Evolutionary conservation across 2,888 invertebrate genomes (phyloP).

Genomic region (Galeopsomyia nigrocyanea): DNA sequence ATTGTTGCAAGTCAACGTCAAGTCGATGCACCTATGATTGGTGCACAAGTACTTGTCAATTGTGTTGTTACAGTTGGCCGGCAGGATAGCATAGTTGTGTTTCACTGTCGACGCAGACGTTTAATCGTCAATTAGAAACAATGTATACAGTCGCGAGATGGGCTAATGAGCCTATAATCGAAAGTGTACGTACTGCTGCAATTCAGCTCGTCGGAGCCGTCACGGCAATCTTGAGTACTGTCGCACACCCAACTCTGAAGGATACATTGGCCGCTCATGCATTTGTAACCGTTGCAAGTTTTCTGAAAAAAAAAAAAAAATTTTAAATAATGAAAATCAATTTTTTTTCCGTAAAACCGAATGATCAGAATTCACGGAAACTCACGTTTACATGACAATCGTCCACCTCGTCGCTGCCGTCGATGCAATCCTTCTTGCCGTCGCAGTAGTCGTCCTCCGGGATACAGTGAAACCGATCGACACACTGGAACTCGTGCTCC

Average conservation of each 20-base stretch:
- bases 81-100: neutral
- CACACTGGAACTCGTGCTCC: slow-evolving; percentile 57
- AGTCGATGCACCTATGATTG: slow-evolving; percentile 71
- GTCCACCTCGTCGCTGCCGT: slow-evolving; percentile 67
- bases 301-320: slow-evolving; percentile 48
- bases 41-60: slow-evolving; percentile 70
- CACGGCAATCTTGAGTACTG: slow-evolving; percentile 72
- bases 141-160: neutral
- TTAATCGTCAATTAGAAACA: no score
- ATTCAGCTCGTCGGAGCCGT: slow-evolving; percentile 78
- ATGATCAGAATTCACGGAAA: neutral
- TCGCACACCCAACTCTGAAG: slow-evolving; percentile 72
- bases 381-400: slow-evolving; percentile 59
- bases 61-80: slow-evolving; percentile 31
- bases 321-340: neutral
- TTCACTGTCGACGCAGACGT: slow-evolving; percentile 12
- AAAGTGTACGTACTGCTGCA: slow-evolving; percentile 58
- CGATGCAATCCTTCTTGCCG: slow-evolving; percentile 64
- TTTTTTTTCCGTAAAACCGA: no score
- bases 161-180: slow-evolving; percentile 57
- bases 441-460: slow-evolving; percentile 66
- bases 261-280: slow-evolving; percentile 73
- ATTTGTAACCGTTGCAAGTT: slow-evolving; percentile 75
- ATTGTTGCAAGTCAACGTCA: slow-evolving; percentile 72
- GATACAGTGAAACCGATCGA: slow-evolving; percentile 61